A percentile compares a stretch with the other conserved stretches of the same genome.
These are phyloP conservation scores for Salvator merianae DNA, from an alignment of 2,113 vertebrate genomes.

Conservation along the genomic window DNA sequence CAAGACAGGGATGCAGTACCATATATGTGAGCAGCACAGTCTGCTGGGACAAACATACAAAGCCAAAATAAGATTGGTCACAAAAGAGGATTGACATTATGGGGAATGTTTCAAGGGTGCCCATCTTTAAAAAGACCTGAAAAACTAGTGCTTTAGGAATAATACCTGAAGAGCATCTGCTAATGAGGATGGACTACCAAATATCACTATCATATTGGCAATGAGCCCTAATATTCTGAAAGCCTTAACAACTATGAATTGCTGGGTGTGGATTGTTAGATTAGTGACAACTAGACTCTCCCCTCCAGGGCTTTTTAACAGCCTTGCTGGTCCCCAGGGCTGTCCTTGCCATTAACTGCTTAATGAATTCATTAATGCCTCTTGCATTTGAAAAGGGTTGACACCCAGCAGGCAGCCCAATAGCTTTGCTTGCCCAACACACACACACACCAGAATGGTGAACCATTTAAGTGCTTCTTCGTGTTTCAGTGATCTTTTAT, in stretches of 20 bases:
- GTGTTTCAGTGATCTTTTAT: slow-evolving; percentile 64
- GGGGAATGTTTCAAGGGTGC: too few species aligned
- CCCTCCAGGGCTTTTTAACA: slow-evolving; percentile 71
- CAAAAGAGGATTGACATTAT: too few species aligned
- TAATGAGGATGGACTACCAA: background rate
- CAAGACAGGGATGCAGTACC: too few species aligned
- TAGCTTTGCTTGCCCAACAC: slow-evolving; percentile 55
- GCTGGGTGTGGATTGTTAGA: slow-evolving; percentile 54
- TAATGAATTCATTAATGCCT: slow-evolving; percentile 83
- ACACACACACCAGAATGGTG: slow-evolving; percentile 47
- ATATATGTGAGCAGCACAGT: too few species aligned
- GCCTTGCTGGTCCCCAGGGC: slow-evolving; percentile 65
- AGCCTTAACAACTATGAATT: slow-evolving; percentile 1
- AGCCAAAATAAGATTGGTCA: too few species aligned
- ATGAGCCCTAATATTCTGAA: background rate
- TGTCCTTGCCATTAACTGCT: slow-evolving; percentile 76
- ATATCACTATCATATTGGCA: rapidly evolving
- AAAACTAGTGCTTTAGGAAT: background rate
- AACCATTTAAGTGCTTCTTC: slow-evolving; percentile 74
- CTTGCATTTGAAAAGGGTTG: slow-evolving; percentile 67
- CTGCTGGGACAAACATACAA: too few species aligned
- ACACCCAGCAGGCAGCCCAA: slow-evolving; percentile 64
- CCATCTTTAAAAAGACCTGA: slow-evolving; percentile 4
- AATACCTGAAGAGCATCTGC: too few species aligned
- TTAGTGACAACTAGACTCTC: slow-evolving; percentile 56